phyloP scores from a whole-genome alignment of 64 coral and sea anemone genomes.

The Porites australiensis region DNA sequence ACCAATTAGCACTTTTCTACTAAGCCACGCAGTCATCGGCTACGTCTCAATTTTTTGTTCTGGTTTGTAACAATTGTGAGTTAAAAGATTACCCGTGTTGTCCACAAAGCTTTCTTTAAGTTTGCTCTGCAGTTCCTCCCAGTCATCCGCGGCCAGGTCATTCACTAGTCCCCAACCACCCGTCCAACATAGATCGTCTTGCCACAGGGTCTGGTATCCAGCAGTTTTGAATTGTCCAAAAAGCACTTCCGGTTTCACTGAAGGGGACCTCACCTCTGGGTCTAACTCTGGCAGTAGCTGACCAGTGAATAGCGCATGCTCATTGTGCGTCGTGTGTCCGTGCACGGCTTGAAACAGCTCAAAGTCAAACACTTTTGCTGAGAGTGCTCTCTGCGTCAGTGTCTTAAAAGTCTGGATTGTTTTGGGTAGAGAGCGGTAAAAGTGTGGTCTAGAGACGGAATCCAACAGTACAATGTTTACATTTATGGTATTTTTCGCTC shows the following conservation, averaged over 20 bases:
- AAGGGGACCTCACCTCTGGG: slow-evolving; percentile 17
- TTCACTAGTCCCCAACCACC: slow-evolving; percentile 73
- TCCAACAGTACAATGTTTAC: slow-evolving; percentile 90
- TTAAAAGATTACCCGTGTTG: slow-evolving; percentile 46
- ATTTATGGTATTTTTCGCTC: slow-evolving; percentile 72
- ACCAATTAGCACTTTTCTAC: too few relatives aligned
- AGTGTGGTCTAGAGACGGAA: slow-evolving; percentile 87
- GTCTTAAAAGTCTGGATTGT: slow-evolving; percentile 65
- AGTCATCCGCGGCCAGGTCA: slow-evolving; percentile 58
- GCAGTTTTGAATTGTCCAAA: slow-evolving; percentile 79
- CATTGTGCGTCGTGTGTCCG: slow-evolving; percentile 87
- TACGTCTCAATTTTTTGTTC: too few relatives aligned
- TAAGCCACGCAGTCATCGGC: too few relatives aligned
- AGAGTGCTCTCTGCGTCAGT: neutral
- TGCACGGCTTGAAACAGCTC: slow-evolving; percentile 94
- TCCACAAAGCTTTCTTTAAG: slow-evolving; percentile 62
- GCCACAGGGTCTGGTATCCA: slow-evolving; percentile 94
- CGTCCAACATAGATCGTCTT: slow-evolving; percentile 88
- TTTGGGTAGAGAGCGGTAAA: slow-evolving; percentile 93
- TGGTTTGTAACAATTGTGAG: neutral
- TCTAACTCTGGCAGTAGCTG: slow-evolving; percentile 43
- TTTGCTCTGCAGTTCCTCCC: slow-evolving; percentile 51
- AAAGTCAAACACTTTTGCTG: slow-evolving; percentile 77
- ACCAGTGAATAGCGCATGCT: slow-evolving; percentile 91
- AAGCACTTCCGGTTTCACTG: slow-evolving; percentile 72